A percentile compares a stretch with the other conserved stretches of the same genome.
phyloP scores from a whole-genome alignment of 2,113 vertebrate genomes.

The Cinclus cinclus region DNA sequence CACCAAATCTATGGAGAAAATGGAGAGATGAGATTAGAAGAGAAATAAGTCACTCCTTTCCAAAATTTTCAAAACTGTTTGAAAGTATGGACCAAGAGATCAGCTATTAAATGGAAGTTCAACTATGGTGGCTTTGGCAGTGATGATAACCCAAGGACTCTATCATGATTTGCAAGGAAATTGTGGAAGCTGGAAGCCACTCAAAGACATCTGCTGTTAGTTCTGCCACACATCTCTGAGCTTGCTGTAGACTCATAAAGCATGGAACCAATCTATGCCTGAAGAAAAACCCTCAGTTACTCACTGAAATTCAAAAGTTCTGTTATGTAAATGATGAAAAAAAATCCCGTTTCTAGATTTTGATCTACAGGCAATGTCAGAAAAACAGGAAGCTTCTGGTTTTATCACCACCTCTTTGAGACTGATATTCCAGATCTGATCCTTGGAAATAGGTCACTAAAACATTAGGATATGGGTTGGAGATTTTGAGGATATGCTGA shows the following conservation, averaged over 20 bases:
- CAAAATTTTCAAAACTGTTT: neutral
- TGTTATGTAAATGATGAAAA: neutral
- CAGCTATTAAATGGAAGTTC: neutral
- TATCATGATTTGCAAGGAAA: neutral
- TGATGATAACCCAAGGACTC: neutral
- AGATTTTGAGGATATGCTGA: neutral
- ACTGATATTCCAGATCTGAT: neutral
- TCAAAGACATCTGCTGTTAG: neutral
- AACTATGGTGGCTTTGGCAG: neutral
- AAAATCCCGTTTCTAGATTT: neutral
- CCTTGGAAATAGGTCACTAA: neutral
- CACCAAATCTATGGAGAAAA: neutral
- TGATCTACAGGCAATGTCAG: neutral
- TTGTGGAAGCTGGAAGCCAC: neutral
- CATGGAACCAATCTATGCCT: neutral
- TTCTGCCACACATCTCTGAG: neutral
- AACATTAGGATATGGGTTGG: neutral
- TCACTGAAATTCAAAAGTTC: neutral
- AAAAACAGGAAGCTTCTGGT: neutral
- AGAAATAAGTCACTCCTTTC: neutral
- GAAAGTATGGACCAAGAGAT: neutral
- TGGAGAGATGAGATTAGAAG: neutral
- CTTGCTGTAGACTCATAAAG: neutral
- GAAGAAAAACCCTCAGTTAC: neutral
- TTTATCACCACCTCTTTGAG: neutral